phyloP scores from a whole-genome alignment of 1,140 invertebrate species.

The Drosophila erecta region DNA sequence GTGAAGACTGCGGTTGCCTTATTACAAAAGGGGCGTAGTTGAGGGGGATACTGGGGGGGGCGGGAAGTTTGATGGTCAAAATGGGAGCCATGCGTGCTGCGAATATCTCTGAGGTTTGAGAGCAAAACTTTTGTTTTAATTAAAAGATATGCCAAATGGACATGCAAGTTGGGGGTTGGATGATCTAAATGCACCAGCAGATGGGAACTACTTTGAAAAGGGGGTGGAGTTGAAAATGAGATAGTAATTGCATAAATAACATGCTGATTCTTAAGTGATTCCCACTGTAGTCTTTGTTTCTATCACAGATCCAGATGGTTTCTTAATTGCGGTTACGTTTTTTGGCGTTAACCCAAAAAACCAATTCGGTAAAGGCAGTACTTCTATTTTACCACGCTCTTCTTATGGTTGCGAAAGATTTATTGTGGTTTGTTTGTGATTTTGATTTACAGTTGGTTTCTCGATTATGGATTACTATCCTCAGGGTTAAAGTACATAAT shows the following conservation, averaged over 20 bases:
- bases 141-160: slow-evolving; percentile 76
- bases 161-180: slow-evolving; percentile 45
- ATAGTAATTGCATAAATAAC: slow-evolving; percentile 19
- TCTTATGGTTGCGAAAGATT: background rate
- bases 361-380: background rate
- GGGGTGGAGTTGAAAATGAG: slow-evolving; percentile 6
- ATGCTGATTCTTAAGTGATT: slow-evolving; percentile 4
- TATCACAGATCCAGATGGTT: background rate
- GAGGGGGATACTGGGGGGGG: slow-evolving; percentile 1
- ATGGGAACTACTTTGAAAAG: slow-evolving; percentile 7
- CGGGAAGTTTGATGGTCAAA: slow-evolving; percentile 14
- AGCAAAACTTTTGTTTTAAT: slow-evolving; percentile 53
- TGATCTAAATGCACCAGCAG: slow-evolving; percentile 51
- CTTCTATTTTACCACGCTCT: background rate
- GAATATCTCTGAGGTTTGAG: slow-evolving; percentile 47
- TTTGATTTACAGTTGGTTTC: background rate
- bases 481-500: background rate
- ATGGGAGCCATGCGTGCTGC: slow-evolving; percentile 62
- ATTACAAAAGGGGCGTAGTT: slow-evolving; percentile 19
- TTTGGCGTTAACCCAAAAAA: background rate
- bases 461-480: background rate
- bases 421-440: background rate
- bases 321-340: background rate
- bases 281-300: background rate
- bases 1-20: slow-evolving; percentile 35